These are phyloP conservation scores for Stenotaenia linearis DNA, from an alignment of 2,888 invertebrate genomes.

Conservation along the genomic window DNA sequence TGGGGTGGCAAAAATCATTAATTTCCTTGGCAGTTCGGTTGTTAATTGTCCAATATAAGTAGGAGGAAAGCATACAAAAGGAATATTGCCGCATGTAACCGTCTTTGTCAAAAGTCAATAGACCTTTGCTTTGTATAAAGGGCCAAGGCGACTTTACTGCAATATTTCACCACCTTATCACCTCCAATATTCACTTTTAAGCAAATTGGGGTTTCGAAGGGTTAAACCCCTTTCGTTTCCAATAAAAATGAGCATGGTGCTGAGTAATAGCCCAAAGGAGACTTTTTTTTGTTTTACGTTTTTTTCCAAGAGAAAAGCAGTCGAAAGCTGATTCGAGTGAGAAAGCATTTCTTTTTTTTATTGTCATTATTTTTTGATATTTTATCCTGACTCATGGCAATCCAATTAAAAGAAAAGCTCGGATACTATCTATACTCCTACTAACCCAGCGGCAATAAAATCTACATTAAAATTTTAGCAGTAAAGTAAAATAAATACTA, in stretches of 20 bases:
- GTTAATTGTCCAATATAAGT: background rate
- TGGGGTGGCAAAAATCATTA: background rate
- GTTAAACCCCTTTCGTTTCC: too few species aligned
- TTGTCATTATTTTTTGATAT: background rate
- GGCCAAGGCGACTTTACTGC: background rate
- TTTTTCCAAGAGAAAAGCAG: background rate
- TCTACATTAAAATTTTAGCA: background rate
- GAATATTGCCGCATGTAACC: background rate
- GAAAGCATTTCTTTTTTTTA: background rate
- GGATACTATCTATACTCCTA: too few species aligned
- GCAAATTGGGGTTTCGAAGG: too few species aligned
- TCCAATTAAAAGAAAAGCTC: background rate
- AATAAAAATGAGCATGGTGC: too few species aligned
- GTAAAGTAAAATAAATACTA: background rate
- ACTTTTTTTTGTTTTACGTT: background rate
- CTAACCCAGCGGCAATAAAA: background rate
- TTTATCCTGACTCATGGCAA: background rate
- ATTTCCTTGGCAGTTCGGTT: background rate
- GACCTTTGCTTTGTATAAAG: background rate
- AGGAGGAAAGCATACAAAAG: background rate
- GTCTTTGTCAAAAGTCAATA: background rate
- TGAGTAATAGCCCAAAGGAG: too few species aligned
- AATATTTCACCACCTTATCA: background rate
- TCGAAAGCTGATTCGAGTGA: background rate
- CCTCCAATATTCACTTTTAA: background rate